Percentiles rank a stretch among this genome's conserved stretches.
Evolutionary conservation across 1,140 invertebrate genomes (phyloP).

Genomic region (Lepidurus couesii): DNA sequence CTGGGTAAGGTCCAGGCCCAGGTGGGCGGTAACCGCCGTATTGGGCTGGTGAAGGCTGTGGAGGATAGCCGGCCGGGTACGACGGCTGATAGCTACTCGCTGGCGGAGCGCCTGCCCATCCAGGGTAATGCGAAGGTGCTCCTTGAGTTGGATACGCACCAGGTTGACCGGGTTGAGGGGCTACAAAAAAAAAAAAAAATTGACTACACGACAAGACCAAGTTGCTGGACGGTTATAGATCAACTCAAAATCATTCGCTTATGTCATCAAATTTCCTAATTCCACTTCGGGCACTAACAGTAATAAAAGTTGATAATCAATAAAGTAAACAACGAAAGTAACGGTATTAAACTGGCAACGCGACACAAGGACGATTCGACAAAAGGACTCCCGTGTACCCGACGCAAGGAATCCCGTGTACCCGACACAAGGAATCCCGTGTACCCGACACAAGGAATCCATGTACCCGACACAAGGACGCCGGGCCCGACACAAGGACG

Average conservation of each 20-base stretch:
- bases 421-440: too few species aligned
- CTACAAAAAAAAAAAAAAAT: not conserved
- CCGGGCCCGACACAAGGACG: too few species aligned
- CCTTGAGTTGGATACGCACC: conserved; percentile 35
- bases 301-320: too few species aligned
- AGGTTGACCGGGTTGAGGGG: conserved; percentile 46
- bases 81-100: conserved; percentile 37
- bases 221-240: not conserved
- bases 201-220: not conserved
- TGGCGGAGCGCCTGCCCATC: conserved; percentile 34
- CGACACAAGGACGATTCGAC: too few species aligned
- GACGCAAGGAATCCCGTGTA: too few species aligned
- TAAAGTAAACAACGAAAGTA: too few species aligned
- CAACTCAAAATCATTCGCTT: not conserved
- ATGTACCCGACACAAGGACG: too few species aligned
- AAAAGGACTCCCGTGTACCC: too few species aligned
- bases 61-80: conserved; percentile 46
- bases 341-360: too few species aligned
- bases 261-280: conserved; percentile 4
- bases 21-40: conserved; percentile 39
- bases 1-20: conserved; percentile 31
- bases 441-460: too few species aligned
- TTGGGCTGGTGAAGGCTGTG: conserved; percentile 44
- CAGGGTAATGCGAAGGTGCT: conserved; percentile 31
- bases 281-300: not conserved